Base-by-base conservation (phyloP, 92 coral and sea anemone species). In the Bergia puertoricense region DNA sequence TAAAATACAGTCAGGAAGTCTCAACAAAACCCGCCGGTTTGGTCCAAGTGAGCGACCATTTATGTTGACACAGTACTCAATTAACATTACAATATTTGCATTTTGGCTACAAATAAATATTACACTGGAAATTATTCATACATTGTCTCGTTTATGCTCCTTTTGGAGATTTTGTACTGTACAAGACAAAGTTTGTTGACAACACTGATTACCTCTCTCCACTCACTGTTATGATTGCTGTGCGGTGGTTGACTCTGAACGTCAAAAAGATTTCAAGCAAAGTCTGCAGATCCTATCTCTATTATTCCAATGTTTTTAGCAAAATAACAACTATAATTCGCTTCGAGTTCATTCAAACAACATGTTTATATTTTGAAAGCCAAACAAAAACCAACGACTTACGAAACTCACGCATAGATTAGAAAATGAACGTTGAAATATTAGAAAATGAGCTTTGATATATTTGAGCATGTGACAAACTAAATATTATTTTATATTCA, bases 91-190 rank as follows among this genome's bases (percentile, higher is more conserved):
- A 88, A 90, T 90, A 91, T 93, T 91, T 91, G 96, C 96, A 91
- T 90, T 90, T 80, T 74, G 87, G 87, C 90, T 85, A 89, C 92
- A 88, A 92, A 88, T 94, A 92, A 92, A 92, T 88, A 88, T 65
- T 82, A 48, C 65, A 81, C 82, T 88, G 39, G 85, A 82, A 82
- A 90, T 90, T 92, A 92, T 90, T 91, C 82, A 80, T 85, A 67
- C 74, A 45, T 59, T 75, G 85, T 91, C 91, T 88, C 81, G 74
- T 82, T 81, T 74, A 15, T 23, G 18, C 45, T 71, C 46, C 68
- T 72, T 41, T 37, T 37, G 42, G 36, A 84, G 36, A 51, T 67
- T 83, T 46, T 71, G 62, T 44, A 76, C 39, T 41, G 59, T 71
- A 82, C 48, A 82, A 82, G 62, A 66, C 44, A 84, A 84, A 71